A percentile compares a stretch with the other conserved stretches of the same genome.
Evolutionary conservation across 1,140 invertebrate species (phyloP).

Genomic region (Phymorhynchus buccinoides): DNA sequence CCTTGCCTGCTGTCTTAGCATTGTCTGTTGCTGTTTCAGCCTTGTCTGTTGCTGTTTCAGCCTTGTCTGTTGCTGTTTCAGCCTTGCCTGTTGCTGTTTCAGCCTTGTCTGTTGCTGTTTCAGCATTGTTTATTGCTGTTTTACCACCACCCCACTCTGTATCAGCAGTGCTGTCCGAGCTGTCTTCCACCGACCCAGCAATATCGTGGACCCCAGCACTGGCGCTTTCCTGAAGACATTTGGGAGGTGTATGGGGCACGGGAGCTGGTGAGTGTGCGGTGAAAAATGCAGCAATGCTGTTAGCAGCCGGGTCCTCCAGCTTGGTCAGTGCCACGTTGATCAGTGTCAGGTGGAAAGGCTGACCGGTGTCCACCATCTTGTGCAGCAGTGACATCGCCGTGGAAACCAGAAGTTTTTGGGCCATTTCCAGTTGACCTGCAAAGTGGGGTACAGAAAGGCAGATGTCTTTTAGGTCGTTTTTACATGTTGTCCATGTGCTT

Average conservation of each 20-base stretch:
- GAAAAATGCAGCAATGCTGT: constrained; percentile 51
- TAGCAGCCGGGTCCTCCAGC: constrained; percentile 44
- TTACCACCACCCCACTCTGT: too few species aligned
- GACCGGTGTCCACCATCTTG: constrained; percentile 52
- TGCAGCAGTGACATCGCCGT: constrained; percentile 51
- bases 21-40: too few species aligned
- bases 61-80: too few species aligned
- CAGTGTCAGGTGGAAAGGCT: constrained; percentile 56
- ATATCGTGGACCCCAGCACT: not conserved
- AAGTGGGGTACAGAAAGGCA: too few species aligned
- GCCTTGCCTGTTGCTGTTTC: too few species aligned
- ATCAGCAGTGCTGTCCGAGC: not conserved
- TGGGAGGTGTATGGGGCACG: not conserved
- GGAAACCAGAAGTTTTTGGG: constrained; percentile 38
- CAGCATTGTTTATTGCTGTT: too few species aligned
- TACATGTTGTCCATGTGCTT: too few species aligned
- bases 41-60: too few species aligned
- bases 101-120: not conserved
- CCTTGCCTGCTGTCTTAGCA: too few species aligned
- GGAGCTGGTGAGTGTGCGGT: constrained; percentile 13
- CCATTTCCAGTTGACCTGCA: constrained; percentile 42
- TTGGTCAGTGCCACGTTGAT: constrained; percentile 60
- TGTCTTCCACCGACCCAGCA: not conserved
- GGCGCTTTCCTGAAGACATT: not conserved
- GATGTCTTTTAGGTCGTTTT: too few species aligned